Percentiles rank a stretch among this genome's conserved stretches.
Conservation (phyloP, 2,888 invertebrate genomes). For the Diploptera punctata region DNA sequence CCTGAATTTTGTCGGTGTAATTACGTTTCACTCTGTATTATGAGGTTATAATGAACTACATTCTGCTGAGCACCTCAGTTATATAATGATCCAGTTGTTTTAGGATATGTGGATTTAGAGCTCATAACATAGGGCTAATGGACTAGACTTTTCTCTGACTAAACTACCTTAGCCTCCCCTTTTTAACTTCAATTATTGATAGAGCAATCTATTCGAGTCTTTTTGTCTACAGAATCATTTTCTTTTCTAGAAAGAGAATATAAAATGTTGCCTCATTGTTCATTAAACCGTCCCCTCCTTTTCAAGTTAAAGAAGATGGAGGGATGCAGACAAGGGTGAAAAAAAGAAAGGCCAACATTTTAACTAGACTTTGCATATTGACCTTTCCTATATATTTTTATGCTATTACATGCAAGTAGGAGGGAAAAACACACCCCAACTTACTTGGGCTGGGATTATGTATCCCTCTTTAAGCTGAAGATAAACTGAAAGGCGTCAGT, state of each 20-base stretch:
- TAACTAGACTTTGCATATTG: constrained; percentile 17
- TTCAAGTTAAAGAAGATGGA: not conserved
- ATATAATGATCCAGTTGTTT: no score
- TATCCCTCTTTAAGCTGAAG: constrained; percentile 9
- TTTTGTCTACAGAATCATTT: not conserved
- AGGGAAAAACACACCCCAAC: not conserved
- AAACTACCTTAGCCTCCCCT: no score
- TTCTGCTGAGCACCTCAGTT: no score
- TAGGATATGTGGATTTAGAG: no score
- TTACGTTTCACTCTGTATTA: no score
- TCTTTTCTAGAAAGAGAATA: constrained; percentile 9
- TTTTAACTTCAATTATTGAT: not conserved
- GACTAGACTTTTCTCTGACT: no score
- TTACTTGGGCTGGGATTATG: not conserved
- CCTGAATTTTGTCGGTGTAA: no score
- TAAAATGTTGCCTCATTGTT: not conserved
- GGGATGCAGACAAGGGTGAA: not conserved
- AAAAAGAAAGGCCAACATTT: constrained; percentile 18
- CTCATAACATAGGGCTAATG: no score
- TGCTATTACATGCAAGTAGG: not conserved
- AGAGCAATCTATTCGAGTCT: not conserved
- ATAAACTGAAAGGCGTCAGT: constrained; percentile 11
- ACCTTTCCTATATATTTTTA: not conserved
- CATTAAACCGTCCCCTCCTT: not conserved
- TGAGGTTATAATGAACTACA: no score